phyloP scores from a whole-genome alignment of 92 coral and sea anemone genomes.

The Phenganax subtilis region DNA sequence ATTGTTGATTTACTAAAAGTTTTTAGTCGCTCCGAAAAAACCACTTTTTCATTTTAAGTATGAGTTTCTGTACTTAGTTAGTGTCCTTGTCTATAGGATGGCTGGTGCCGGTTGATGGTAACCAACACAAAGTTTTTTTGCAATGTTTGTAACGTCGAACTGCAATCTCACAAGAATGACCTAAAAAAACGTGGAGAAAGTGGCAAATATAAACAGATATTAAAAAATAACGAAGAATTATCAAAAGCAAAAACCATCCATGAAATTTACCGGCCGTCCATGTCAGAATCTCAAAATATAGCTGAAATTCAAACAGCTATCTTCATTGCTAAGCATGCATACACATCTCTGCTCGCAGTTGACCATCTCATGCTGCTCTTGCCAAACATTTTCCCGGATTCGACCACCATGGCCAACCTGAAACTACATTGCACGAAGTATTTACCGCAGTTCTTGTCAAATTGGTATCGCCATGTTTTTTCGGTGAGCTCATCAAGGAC shows the following conservation, averaged over 20 bases:
- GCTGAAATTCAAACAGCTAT: conserved; percentile 26
- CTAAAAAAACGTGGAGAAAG: conserved; percentile 22
- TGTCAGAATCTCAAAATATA: conserved; percentile 26
- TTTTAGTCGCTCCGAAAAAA: not conserved
- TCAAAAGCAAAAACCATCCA: conserved; percentile 19
- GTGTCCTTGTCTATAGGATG: conserved; percentile 7
- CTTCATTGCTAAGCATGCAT: conserved; percentile 13
- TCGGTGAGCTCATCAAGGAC: conserved; percentile 18
- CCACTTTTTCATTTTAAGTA: not conserved
- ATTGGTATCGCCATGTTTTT: conserved; percentile 24
- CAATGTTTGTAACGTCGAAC: conserved; percentile 29
- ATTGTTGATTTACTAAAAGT: not conserved
- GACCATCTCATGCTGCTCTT: conserved; percentile 21
- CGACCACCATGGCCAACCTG: conserved; percentile 14
- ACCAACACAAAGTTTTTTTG: conserved; percentile 19
- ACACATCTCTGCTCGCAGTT: conserved; percentile 24
- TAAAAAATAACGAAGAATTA: conserved; percentile 15
- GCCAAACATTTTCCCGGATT: conserved; percentile 19
- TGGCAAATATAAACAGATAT: conserved; percentile 10
- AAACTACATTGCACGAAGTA: conserved; percentile 21
- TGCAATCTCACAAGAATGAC: conserved; percentile 22
- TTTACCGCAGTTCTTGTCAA: conserved; percentile 8
- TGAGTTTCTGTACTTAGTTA: not conserved
- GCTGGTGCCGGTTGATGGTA: conserved; percentile 27
- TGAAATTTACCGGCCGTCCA: conserved; percentile 17